A percentile compares a stretch with the other conserved stretches of the same genome.
phyloP scores from a whole-genome alignment of 2,113 vertebrate genomes.

The Orthonyx spaldingii region DNA sequence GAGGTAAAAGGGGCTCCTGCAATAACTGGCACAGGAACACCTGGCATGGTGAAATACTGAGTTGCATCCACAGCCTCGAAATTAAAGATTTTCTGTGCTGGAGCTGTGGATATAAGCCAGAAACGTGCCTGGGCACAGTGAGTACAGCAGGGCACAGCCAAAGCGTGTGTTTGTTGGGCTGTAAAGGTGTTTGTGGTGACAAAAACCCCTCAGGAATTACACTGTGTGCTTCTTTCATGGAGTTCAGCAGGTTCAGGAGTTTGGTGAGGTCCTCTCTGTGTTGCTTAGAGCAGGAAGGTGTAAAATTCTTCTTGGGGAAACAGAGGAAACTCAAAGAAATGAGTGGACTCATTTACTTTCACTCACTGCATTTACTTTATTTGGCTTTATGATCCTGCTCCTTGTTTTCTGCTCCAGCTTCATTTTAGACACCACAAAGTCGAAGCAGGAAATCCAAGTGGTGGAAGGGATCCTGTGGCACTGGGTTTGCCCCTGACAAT shows the following conservation, averaged over 20 bases:
- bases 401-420: background rate
- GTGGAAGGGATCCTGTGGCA: rapidly evolving
- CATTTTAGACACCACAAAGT: background rate
- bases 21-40: background rate
- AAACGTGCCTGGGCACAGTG: background rate
- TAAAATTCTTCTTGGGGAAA: background rate
- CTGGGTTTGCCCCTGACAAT: background rate
- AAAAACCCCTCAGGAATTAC: background rate
- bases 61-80: background rate
- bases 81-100: background rate
- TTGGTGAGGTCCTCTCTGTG: background rate
- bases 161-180: background rate
- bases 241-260: background rate
- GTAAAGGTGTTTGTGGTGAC: background rate
- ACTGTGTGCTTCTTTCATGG: background rate
- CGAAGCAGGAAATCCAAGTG: background rate
- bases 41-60: background rate
- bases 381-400: background rate
- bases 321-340: background rate
- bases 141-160: background rate
- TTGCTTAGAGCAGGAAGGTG: background rate
- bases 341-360: rapidly evolving
- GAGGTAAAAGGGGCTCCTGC: conserved; percentile 71
- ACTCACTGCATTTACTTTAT: background rate
- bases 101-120: background rate